Evolutionary conservation across 2,888 invertebrate species (phyloP).

Genomic region (Caenorhabditis parvicauda): DNA sequence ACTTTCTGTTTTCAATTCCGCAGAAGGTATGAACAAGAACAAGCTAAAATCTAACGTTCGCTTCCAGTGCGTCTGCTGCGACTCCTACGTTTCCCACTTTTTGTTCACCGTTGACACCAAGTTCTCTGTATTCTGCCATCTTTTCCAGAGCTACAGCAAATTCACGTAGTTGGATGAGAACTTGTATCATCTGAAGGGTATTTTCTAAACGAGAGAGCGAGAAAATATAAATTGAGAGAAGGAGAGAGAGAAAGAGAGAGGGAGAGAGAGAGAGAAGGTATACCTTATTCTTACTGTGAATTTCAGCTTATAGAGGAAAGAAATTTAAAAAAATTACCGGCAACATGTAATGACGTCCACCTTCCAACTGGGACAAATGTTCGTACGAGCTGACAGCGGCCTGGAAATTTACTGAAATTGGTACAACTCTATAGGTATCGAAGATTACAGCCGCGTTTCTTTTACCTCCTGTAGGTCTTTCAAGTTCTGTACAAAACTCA

Average conservation of each 20-base stretch:
- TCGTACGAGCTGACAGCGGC: slow-evolving; percentile 34
- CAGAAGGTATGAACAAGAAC: neutral
- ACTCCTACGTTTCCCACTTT: slow-evolving; percentile 1
- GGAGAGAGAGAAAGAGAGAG: too few relatives aligned
- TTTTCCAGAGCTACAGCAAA: slow-evolving; percentile 28
- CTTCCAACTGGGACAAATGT: slow-evolving; percentile 18
- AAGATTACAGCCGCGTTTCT: too few relatives aligned
- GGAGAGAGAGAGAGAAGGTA: too few relatives aligned
- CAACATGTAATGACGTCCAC: slow-evolving; percentile 17
- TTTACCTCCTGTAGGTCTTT: too few relatives aligned
- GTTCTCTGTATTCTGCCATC: slow-evolving; percentile 5
- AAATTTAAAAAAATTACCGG: slow-evolving; percentile 12
- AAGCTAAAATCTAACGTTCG: slow-evolving; percentile 5
- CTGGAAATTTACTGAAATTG: slow-evolving; percentile 3
- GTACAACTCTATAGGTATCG: neutral
- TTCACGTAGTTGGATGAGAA: slow-evolving; percentile 27
- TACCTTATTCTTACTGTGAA: too few relatives aligned
- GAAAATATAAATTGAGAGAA: too few relatives aligned
- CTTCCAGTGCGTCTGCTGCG: slow-evolving; percentile 23
- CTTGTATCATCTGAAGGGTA: slow-evolving; percentile 25
- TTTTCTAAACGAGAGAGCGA: too few relatives aligned
- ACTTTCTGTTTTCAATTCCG: neutral
- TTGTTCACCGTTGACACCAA: slow-evolving; percentile 3
- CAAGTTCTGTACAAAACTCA: too few relatives aligned
- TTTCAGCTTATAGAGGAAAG: too few relatives aligned